phyloP scores from a whole-genome alignment of 2,113 vertebrate genomes.

The Rallus limicola region DNA sequence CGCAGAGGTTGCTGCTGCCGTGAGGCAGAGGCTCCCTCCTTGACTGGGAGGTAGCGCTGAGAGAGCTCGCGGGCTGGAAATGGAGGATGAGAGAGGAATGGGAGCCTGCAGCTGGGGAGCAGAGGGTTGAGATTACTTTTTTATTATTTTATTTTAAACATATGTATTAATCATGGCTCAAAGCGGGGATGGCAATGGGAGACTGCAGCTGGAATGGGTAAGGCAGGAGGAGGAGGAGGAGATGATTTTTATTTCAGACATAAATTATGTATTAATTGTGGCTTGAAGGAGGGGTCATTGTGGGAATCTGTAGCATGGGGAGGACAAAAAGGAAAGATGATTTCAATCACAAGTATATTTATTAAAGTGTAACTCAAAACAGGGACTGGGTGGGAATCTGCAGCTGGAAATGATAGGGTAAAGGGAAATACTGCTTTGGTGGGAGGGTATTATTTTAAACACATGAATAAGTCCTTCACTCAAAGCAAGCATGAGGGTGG shows the following conservation, averaged over 20 bases:
- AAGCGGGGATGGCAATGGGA: neutral
- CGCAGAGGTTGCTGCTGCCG: rapidly evolving
- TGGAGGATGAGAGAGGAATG: constrained; percentile 47
- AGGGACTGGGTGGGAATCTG: constrained; percentile 53
- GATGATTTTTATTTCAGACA: constrained; percentile 67
- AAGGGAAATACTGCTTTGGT: constrained; percentile 39
- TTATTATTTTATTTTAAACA: constrained; percentile 63
- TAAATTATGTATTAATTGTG: constrained; percentile 72
- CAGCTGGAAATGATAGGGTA: constrained; percentile 67
- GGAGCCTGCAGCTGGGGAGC: constrained; percentile 37
- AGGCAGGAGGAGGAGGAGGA: constrained; percentile 40
- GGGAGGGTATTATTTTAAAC: constrained; percentile 15
- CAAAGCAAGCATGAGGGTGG: neutral
- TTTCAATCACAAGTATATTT: constrained; percentile 72
- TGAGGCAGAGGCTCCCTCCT: neutral
- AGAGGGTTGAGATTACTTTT: constrained; percentile 55
- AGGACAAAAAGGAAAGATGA: constrained; percentile 63
- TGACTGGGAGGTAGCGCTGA: neutral
- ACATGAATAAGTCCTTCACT: constrained; percentile 3
- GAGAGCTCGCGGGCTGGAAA: neutral
- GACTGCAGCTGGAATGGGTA: constrained; percentile 62
- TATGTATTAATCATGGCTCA: constrained; percentile 38
- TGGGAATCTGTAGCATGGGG: constrained; percentile 32
- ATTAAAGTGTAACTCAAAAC: constrained; percentile 73
- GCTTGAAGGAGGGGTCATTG: constrained; percentile 61